A percentile compares a stretch with the other conserved stretches of the same genome.
Evolutionary conservation across 1,140 invertebrate genomes (phyloP).

Genomic region (Proctacanthus coquilletti): DNA sequence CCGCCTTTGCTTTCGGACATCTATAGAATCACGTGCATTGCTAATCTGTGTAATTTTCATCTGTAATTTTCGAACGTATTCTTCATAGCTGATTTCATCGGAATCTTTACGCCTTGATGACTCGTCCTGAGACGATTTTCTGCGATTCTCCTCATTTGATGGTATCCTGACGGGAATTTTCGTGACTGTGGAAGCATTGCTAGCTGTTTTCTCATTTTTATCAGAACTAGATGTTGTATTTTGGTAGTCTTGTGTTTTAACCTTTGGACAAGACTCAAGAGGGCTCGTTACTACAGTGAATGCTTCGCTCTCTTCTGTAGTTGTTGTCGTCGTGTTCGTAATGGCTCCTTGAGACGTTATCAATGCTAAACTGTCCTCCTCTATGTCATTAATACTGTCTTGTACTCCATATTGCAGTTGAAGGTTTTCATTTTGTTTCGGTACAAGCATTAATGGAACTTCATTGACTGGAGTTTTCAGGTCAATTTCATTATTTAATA

Average conservation of each 20-base stretch:
- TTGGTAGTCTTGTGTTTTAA: not conserved
- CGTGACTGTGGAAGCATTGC: conserved; percentile 13
- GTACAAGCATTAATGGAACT: conserved; percentile 3
- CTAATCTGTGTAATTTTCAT: conserved; percentile 55
- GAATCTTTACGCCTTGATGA: conserved; percentile 4
- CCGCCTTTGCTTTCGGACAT: conserved; percentile 45
- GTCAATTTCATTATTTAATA: conserved; percentile 18
- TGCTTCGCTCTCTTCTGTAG: conserved; percentile 39
- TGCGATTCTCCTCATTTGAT: conserved; percentile 9
- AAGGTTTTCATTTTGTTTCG: not conserved
- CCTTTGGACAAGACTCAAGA: conserved; percentile 27
- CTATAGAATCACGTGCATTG: conserved; percentile 52
- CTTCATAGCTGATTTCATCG: conserved; percentile 34
- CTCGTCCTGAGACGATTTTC: conserved; percentile 8
- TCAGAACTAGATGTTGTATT: conserved; percentile 24
- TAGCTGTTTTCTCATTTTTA: conserved; percentile 20
- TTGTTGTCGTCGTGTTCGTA: conserved; percentile 32
- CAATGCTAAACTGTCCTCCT: conserved; percentile 40
- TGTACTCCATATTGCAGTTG: conserved; percentile 10
- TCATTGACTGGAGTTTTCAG: conserved; percentile 29
- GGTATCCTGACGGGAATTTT: conserved; percentile 8
- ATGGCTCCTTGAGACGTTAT: conserved; percentile 13
- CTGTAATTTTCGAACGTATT: conserved; percentile 50
- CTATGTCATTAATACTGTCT: conserved; percentile 31
- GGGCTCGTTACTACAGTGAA: conserved; percentile 38